phyloP scores from a whole-genome alignment of 2,797 vertebrate species.

The Delichon dasypus region DNA sequence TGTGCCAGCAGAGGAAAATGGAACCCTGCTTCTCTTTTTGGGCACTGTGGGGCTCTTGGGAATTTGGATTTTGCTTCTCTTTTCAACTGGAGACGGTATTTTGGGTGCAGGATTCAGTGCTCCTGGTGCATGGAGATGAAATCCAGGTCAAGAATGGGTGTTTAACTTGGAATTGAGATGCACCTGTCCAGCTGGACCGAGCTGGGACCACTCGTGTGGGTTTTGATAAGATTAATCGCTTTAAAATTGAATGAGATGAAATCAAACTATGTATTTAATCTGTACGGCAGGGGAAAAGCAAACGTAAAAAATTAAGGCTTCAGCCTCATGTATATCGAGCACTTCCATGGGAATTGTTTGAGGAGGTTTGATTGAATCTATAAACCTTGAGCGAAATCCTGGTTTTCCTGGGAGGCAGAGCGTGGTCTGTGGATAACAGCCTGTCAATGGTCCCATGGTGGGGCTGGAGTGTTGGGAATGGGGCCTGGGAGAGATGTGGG shows the following conservation, averaged over 20 bases:
- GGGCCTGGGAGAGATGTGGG: not conserved
- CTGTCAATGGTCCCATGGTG: not conserved
- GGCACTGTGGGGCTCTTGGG: not conserved
- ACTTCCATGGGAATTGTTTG: conserved; percentile 44
- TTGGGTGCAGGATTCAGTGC: not conserved
- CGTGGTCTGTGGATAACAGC: not conserved
- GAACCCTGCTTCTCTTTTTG: not conserved
- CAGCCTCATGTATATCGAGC: conserved; percentile 20
- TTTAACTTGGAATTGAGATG: not conserved
- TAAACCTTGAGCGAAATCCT: conserved; percentile 61
- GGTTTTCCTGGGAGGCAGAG: not conserved
- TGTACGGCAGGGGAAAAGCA: conserved; percentile 44
- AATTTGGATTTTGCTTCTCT: not conserved
- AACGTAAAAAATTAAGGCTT: conserved; percentile 57
- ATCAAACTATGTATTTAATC: conserved; percentile 49
- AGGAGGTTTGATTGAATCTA: conserved; percentile 59
- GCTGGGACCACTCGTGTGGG: not conserved
- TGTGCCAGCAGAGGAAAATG: not conserved
- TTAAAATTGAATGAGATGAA: conserved; percentile 32
- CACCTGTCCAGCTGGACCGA: not conserved
- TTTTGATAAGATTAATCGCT: not conserved
- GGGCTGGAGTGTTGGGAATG: not conserved
- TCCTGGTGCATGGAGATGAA: not conserved
- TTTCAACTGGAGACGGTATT: not conserved
- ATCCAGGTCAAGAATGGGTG: not conserved